Conservation (phyloP, 92 coral and sea anemone species). For the Epizoanthus rinbou region DNA sequence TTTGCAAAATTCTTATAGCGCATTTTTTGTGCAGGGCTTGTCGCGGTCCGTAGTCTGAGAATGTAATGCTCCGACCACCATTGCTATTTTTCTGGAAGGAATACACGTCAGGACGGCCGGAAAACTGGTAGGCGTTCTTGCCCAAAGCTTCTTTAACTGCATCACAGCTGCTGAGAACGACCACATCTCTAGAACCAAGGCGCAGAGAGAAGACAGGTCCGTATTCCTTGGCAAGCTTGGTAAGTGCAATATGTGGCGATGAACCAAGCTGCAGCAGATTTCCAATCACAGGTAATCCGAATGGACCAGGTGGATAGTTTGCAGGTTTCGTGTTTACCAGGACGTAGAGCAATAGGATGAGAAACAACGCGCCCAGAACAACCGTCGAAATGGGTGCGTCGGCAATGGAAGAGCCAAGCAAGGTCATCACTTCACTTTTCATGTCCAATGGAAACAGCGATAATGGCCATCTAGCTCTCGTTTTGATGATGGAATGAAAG, state of each 20-base stretch:
- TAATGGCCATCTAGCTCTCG: neutral
- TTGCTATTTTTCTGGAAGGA: conserved; percentile 47
- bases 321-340: conserved; percentile 29
- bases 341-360: conserved; percentile 11
- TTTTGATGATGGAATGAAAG: neutral
- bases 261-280: conserved; percentile 74
- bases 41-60: conserved; percentile 65
- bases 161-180: conserved; percentile 61
- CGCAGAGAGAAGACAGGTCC: conserved; percentile 72
- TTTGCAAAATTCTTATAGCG: conserved; percentile 57
- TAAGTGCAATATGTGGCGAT: conserved; percentile 60
- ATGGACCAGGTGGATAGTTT: conserved; percentile 76
- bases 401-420: neutral
- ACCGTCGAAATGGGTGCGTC: conserved; percentile 15
- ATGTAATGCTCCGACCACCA: conserved; percentile 63
- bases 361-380: conserved; percentile 11
- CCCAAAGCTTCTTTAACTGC: conserved; percentile 69
- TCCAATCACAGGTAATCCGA: conserved; percentile 70
- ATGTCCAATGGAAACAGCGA: neutral
- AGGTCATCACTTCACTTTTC: neutral
- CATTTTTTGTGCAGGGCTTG: conserved; percentile 57
- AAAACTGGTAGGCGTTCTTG: conserved; percentile 53
- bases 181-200: conserved; percentile 65
- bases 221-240: conserved; percentile 62
- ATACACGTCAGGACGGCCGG: conserved; percentile 66